A percentile compares a stretch with the other conserved stretches of the same genome.
Evolutionary conservation across 2,888 invertebrate species (phyloP).

Genomic region (Lordiphosa fenestrarum): DNA sequence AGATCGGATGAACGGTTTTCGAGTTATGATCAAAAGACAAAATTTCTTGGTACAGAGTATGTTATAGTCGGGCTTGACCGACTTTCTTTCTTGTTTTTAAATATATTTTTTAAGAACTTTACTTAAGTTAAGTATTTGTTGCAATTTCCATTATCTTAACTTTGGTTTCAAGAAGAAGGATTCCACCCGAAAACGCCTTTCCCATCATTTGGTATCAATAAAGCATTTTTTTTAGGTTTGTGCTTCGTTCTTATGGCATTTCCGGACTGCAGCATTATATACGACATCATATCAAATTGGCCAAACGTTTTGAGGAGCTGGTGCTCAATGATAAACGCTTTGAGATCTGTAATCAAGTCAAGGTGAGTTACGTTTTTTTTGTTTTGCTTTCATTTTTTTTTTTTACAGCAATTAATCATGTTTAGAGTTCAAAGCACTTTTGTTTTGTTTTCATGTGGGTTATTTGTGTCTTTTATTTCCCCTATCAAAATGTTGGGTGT

Average conservation of each 20-base stretch:
- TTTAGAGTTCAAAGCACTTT: constrained; percentile 59
- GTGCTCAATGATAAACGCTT: constrained; percentile 92
- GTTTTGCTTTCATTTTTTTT: constrained; percentile 18
- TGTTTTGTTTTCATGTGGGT: constrained; percentile 23
- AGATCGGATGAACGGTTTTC: no score
- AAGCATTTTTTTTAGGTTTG: constrained; percentile 83
- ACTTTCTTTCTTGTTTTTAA: no score
- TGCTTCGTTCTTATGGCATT: constrained; percentile 95
- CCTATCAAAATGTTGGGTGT: constrained; percentile 15
- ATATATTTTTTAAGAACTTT: no score
- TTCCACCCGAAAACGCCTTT: no score
- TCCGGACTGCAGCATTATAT: constrained; percentile 96
- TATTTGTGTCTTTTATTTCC: constrained; percentile 31
- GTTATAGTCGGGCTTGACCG: no score
- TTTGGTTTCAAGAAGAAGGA: no score
- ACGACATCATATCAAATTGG: constrained; percentile 92
- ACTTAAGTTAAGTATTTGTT: no score
- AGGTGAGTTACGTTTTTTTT: constrained; percentile 82
- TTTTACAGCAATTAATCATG: constrained; percentile 49
- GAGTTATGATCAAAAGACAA: no score
- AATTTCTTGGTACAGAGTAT: no score
- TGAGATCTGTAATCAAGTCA: constrained; percentile 95
- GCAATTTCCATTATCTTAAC: no score
- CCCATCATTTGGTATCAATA: no score
- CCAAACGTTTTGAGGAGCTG: constrained; percentile 92